Base-by-base conservation (phyloP, 1,140 invertebrate species). In the Drosophila repleta region DNA sequence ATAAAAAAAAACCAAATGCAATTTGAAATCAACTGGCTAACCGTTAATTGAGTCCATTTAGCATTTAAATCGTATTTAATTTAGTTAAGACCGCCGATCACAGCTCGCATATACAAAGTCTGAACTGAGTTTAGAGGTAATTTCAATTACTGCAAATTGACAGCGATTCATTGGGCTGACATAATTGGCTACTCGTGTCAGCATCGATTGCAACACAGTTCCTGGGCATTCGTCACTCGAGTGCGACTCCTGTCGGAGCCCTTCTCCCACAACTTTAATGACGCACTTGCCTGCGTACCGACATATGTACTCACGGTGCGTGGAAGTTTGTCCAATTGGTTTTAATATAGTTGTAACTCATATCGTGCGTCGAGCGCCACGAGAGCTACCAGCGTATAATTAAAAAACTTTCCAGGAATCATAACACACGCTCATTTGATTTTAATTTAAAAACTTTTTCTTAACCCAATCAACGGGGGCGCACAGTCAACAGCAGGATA, bases 381-480 rank as follows among this genome's bases (percentile, higher is more conserved):
- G 15, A n/a, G 11, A 18, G 8, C 15, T 18, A 43, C 6, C 39
- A 17, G 6, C n/a, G 39, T 29, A 29, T 49, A 29, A 29, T 49
- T 29, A 6, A 51, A 29, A 51, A 51, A 15, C 48, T 51, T 51
- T 51, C 6, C n/a, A 15, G 3, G n/a, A 15, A 29, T 4, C 24
- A 15, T 15, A 51, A 51, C 24, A 32, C n/a, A 51, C 24, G n/a
- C 29, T 32, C 17, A 35, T 35, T 35, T 2, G n/a, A 20, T 35
- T 53, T 53, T 13, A 53, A 53, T 53, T n/a, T 20, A 11, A 37
- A 37, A 53, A 20, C 29, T 51, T 51, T 51, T 29, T 24, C 39
- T 7, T 26, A 51, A 4, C 5, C 24, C 7, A 1, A 51, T 15
- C 0, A 4, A 1, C 21, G 2, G n/a, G 1, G 0, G 6, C n/a